phyloP scores from a whole-genome alignment of 2,113 vertebrate species.

The Aphyosemion australe region DNA sequence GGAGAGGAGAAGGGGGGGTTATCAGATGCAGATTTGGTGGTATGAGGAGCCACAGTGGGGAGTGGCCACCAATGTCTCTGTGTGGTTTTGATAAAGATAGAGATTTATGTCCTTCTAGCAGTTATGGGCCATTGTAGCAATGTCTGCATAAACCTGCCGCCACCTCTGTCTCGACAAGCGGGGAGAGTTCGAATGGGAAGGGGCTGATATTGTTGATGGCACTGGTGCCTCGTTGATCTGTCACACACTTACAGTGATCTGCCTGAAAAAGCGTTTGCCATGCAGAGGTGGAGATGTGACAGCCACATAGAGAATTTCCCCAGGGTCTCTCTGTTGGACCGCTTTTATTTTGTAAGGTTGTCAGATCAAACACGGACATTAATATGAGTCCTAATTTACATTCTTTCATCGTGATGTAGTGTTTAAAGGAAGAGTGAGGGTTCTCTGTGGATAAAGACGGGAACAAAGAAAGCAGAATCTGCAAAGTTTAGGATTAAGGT shows the following conservation, averaged over 20 bases:
- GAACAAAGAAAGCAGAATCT: constrained; percentile 2
- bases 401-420: constrained; percentile 16
- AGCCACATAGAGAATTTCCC: constrained; percentile 48
- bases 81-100: constrained; percentile 83
- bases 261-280: constrained; percentile 35
- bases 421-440: constrained; percentile 1
- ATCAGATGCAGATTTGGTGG: constrained; percentile 81
- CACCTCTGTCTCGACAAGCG: constrained; percentile 80
- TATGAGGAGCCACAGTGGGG: constrained; percentile 75
- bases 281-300: constrained; percentile 31
- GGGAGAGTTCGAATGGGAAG: constrained; percentile 10
- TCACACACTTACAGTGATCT: constrained; percentile 25
- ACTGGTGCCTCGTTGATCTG: constrained; percentile 18
- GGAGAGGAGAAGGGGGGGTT: constrained; percentile 40
- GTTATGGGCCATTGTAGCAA: constrained; percentile 83
- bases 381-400: constrained; percentile 26
- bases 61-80: constrained; percentile 81
- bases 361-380: constrained; percentile 38
- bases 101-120: constrained; percentile 87
- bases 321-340: constrained; percentile 28
- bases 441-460: background rate
- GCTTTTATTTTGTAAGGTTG: constrained; percentile 31
- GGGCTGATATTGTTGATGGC: constrained; percentile 77
- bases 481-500: background rate
- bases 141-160: constrained; percentile 83